These are phyloP conservation scores for Trachymyrmex septentrionalis DNA, from an alignment of 1,140 invertebrate species.

Conservation along the genomic window DNA sequence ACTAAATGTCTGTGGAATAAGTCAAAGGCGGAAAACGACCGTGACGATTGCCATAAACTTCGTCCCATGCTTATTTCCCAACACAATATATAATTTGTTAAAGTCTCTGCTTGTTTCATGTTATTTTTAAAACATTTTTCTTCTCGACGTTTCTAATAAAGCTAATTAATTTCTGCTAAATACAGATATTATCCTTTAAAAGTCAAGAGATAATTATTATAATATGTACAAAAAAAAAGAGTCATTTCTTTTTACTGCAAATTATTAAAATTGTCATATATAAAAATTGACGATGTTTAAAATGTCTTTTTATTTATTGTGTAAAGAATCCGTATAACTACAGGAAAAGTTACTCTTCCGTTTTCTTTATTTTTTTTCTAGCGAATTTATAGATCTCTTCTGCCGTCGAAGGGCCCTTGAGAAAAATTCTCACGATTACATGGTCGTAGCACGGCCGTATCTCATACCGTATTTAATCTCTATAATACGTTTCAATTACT, in stretches of 20 bases:
- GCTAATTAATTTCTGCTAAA: not conserved
- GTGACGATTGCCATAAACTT: slow-evolving; percentile 16
- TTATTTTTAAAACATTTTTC: not conserved
- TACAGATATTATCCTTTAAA: not conserved
- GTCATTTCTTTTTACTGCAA: not conserved
- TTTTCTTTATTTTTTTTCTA: slow-evolving; percentile 3
- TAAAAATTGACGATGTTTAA: not conserved
- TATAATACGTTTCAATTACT: slow-evolving; percentile 64
- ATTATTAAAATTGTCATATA: not conserved
- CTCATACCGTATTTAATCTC: slow-evolving; percentile 46
- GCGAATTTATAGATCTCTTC: slow-evolving; percentile 7
- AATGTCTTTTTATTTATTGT: not conserved
- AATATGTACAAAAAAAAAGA: not conserved
- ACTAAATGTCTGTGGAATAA: slow-evolving; percentile 37
- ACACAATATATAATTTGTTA: slow-evolving; percentile 8
- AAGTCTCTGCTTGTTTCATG: no score
- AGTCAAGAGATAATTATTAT: not conserved
- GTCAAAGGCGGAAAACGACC: slow-evolving; percentile 54
- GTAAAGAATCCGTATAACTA: not conserved
- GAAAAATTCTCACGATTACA: slow-evolving; percentile 56
- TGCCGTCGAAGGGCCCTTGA: not conserved
- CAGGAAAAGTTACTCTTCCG: not conserved
- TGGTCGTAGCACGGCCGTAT: slow-evolving; percentile 22
- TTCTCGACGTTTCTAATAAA: not conserved
- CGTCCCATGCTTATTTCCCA: slow-evolving; percentile 34